Evolutionary conservation across 2,113 vertebrate species (phyloP).

Genomic region (human): GRCh38 chr14:74615501-74616000

Average conservation of each 20-base stretch:
- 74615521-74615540: not conserved
- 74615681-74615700: not conserved
- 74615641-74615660: not conserved
- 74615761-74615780: conserved; percentile 69
- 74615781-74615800: conserved; percentile 70
- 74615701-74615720: not conserved
- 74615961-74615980: conserved; percentile 64
- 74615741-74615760: conserved; percentile 32
- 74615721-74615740: not conserved
- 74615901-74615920: conserved; percentile 63
- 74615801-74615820: conserved; percentile 76
- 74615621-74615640: not conserved
- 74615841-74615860: conserved; percentile 67
- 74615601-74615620: not conserved
- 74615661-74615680: not conserved
- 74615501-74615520: not conserved
- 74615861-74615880: conserved; percentile 76
- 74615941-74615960: conserved; percentile 38
- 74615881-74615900: conserved; percentile 51
- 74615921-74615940: conserved; percentile 51
- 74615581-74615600: not conserved
- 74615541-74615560: not conserved
- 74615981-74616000: conserved; percentile 54
- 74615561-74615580: not conserved
- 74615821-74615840: conserved; percentile 75